Evolutionary conservation across 2,797 vertebrate genomes (phyloP).

Genomic region (Morelia viridis): DNA sequence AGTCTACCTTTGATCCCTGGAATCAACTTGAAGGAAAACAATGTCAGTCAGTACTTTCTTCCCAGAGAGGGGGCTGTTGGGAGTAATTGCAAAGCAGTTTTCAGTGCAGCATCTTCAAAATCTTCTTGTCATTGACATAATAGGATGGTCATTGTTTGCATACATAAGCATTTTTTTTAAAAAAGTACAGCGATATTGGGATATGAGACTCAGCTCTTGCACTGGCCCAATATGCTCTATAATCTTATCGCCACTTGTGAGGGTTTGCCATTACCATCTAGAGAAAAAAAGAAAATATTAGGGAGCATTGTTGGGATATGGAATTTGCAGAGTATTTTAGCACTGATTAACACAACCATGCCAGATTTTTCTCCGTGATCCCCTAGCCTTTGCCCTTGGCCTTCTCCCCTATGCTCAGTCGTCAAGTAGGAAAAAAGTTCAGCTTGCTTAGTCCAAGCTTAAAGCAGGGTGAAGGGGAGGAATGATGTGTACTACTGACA

Average conservation of each 20-base stretch:
- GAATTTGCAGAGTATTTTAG: background rate
- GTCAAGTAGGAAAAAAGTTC: background rate
- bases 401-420: background rate
- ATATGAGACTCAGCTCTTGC: constrained; percentile 32
- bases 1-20: background rate
- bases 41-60: background rate
- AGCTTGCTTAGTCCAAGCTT: background rate
- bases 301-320: background rate
- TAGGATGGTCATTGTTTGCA: background rate
- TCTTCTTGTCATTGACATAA: background rate
- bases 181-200: background rate
- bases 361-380: background rate
- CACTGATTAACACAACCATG: background rate
- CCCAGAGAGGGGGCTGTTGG: background rate
- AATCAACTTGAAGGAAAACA: background rate
- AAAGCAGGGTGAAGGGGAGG: background rate
- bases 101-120: background rate
- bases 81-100: background rate
- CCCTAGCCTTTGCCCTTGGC: background rate
- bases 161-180: background rate
- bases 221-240: background rate
- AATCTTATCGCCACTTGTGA: constrained; percentile 24
- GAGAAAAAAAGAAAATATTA: background rate
- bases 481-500: background rate
- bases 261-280: background rate